These are phyloP conservation scores for Amiota mariae DNA, from an alignment of 2,888 invertebrate species.

Conservation along the genomic window DNA sequence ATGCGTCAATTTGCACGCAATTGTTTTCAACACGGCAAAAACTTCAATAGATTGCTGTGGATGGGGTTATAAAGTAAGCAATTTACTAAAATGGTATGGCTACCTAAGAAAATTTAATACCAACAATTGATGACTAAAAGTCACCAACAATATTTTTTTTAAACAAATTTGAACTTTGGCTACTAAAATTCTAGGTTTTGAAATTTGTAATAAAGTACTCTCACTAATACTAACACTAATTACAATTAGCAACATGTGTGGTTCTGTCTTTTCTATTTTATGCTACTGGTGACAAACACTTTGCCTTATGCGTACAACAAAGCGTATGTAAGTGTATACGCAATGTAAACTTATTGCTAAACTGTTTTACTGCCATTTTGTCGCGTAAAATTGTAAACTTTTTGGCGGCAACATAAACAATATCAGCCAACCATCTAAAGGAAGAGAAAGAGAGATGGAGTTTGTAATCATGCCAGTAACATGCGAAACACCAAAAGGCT, in stretches of 20 bases:
- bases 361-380: slow-evolving; percentile 63
- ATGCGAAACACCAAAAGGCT: slow-evolving; percentile 62
- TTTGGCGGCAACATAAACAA: slow-evolving; percentile 48
- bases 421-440: not conserved
- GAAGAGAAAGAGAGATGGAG: not conserved
- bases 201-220: no score
- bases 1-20: slow-evolving; percentile 66
- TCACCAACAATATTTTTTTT: no score
- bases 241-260: slow-evolving; percentile 59
- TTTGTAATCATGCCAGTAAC: not conserved
- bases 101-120: no score
- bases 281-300: slow-evolving; percentile 7
- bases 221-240: no score
- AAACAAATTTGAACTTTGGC: no score
- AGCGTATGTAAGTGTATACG: slow-evolving; percentile 20
- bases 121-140: no score
- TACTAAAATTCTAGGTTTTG: no score
- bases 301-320: not conserved
- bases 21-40: slow-evolving; percentile 53
- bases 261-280: not conserved
- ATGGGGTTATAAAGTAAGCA: no score
- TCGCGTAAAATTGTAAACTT: slow-evolving; percentile 67
- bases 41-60: slow-evolving; percentile 3
- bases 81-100: no score
- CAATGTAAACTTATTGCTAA: slow-evolving; percentile 65